These are phyloP conservation scores for Strix uralensis DNA, from an alignment of 2,113 vertebrate genomes.

Conservation along the genomic window DNA sequence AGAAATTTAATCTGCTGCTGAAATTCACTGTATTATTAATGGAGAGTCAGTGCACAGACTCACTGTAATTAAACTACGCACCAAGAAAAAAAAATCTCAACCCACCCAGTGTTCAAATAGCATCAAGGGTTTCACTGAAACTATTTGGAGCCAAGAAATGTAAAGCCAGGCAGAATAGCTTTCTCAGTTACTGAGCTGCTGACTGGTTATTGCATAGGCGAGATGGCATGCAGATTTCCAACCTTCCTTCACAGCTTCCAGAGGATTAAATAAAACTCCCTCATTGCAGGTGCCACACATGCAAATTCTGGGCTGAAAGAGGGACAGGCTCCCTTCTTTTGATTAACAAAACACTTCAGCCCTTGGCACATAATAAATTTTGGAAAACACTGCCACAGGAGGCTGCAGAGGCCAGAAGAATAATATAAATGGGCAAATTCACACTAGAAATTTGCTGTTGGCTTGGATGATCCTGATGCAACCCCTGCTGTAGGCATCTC, in stretches of 20 bases:
- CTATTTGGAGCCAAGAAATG: neutral
- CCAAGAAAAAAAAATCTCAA: neutral
- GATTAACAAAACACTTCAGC: neutral
- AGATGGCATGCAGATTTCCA: neutral
- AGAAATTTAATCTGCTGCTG: conserved; percentile 84
- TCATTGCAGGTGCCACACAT: neutral
- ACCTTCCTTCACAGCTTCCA: neutral
- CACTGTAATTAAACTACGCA: conserved; percentile 72
- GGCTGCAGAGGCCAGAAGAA: neutral
- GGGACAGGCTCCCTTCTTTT: neutral
- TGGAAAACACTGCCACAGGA: neutral
- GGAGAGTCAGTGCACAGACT: conserved; percentile 68
- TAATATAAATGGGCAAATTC: neutral
- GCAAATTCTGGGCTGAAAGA: neutral
- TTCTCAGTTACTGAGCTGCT: neutral
- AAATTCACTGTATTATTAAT: conserved; percentile 85
- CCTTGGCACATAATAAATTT: neutral
- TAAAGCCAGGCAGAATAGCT: neutral
- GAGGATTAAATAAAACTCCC: neutral
- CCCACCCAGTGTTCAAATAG: neutral
- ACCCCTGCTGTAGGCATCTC: neutral
- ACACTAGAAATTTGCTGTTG: neutral
- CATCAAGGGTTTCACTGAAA: conserved; percentile 13
- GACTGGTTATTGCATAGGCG: neutral
- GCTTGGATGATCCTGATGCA: neutral